These are phyloP conservation scores for Chaetophractus vellerosus DNA, from an alignment of 2,797 vertebrate genomes.

Conservation along the genomic window DNA sequence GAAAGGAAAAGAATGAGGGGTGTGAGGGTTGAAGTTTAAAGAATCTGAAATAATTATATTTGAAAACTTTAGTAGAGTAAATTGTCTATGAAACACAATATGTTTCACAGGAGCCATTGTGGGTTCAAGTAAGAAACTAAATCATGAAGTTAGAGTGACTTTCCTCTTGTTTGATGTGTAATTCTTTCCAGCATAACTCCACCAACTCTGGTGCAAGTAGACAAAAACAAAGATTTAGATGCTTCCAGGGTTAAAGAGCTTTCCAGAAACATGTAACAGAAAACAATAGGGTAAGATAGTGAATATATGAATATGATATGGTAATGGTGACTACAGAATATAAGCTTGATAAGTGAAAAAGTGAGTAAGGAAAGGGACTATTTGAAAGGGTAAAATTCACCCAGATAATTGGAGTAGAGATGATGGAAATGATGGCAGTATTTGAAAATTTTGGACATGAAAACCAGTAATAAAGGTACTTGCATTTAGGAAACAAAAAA, in stretches of 20 bases:
- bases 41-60: neutral
- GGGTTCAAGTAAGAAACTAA: neutral
- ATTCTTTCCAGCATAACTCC: neutral
- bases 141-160: neutral
- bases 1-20: neutral
- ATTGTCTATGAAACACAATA: neutral
- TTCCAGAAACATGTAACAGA: neutral
- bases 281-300: neutral
- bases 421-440: neutral
- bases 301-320: neutral
- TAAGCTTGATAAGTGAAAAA: neutral
- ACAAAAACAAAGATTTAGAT: neutral
- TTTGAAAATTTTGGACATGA: neutral
- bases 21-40: neutral
- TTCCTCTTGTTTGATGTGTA: neutral
- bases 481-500: neutral
- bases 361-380: neutral
- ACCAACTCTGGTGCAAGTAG: neutral
- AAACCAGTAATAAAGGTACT: neutral
- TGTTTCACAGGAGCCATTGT: neutral
- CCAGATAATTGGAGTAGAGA: neutral
- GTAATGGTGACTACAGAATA: neutral
- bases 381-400: neutral
- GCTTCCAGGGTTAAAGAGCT: accelerated
- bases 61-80: neutral